These are phyloP conservation scores for Nycticorax nycticorax DNA, from an alignment of 2,113 vertebrate genomes.

Conservation along the genomic window DNA sequence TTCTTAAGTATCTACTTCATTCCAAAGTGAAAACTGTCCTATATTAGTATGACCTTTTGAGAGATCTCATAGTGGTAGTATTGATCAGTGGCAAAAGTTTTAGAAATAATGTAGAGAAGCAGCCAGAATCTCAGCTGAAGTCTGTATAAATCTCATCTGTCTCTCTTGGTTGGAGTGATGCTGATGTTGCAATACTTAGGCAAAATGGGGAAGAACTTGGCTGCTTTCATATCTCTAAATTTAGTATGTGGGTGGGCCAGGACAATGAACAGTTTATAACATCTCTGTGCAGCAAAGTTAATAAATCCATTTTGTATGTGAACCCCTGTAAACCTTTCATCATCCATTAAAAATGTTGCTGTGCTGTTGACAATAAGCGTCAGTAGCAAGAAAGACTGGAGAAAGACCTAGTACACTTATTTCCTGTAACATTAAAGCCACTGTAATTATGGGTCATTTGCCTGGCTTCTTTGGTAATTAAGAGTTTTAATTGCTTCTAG, in stretches of 20 bases:
- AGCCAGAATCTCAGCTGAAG: slow-evolving; percentile 18
- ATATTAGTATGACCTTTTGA: slow-evolving; percentile 27
- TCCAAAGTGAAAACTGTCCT: slow-evolving; percentile 34
- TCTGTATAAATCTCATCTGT: slow-evolving; percentile 46
- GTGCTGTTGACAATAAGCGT: slow-evolving; percentile 1
- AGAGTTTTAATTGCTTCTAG: slow-evolving; percentile 75
- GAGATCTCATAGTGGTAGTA: slow-evolving; percentile 8
- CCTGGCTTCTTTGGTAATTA: slow-evolving; percentile 69
- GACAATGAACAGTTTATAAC: background rate
- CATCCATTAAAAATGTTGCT: background rate
- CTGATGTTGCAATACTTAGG: slow-evolving; percentile 13
- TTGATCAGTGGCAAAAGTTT: slow-evolving; percentile 34
- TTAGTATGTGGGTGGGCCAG: slow-evolving; percentile 1
- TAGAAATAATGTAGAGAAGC: slow-evolving; percentile 14
- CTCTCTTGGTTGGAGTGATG: slow-evolving; percentile 14
- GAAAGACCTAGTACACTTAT: slow-evolving; percentile 13
- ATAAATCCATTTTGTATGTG: slow-evolving; percentile 10
- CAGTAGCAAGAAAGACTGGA: background rate
- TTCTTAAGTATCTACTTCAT: slow-evolving; percentile 38
- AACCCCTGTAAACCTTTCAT: background rate
- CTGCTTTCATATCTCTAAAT: slow-evolving; percentile 24
- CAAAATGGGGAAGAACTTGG: slow-evolving; percentile 16
- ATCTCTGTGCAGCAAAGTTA: background rate
- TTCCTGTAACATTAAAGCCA: slow-evolving; percentile 38
- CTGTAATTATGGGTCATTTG: slow-evolving; percentile 74